A percentile compares a stretch with the other conserved stretches of the same genome.
phyloP scores from a whole-genome alignment of 2,797 vertebrate species.

The Halcyon leucocephala region DNA sequence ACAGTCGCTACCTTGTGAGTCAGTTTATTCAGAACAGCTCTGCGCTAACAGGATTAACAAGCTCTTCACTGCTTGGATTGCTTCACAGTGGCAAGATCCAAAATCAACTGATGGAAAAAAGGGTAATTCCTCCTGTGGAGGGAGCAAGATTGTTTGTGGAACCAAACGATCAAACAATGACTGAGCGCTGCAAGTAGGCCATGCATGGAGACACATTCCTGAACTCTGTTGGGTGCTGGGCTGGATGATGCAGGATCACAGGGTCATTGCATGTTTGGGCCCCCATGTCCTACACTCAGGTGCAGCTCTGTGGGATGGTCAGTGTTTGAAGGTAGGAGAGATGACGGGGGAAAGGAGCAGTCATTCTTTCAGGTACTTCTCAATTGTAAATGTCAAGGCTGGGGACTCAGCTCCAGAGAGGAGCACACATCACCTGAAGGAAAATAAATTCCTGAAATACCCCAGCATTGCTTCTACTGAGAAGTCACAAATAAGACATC shows the following conservation, averaged over 20 bases:
- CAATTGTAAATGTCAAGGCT: neutral
- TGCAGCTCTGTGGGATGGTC: neutral
- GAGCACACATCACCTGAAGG: neutral
- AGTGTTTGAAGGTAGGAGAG: neutral
- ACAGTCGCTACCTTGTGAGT: neutral
- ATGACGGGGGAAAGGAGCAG: neutral
- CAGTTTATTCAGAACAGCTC: neutral
- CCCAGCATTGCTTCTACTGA: neutral
- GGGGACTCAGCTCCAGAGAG: neutral
- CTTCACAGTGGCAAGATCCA: neutral
- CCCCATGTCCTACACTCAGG: neutral
- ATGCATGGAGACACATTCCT: neutral
- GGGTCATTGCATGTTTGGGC: fast-evolving
- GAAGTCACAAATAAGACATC: neutral
- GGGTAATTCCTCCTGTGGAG: neutral
- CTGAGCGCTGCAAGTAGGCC: neutral
- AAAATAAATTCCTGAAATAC: neutral
- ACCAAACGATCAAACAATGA: neutral
- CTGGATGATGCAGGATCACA: neutral
- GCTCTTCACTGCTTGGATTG: neutral
- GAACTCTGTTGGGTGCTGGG: neutral
- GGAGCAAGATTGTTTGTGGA: constrained; percentile 44
- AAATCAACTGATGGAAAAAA: constrained; percentile 52
- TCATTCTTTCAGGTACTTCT: neutral
- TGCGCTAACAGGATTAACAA: neutral